A percentile compares a stretch with the other conserved stretches of the same genome.
phyloP scores from a whole-genome alignment of 1,140 invertebrate species.

The Drosophila takahashii region DNA sequence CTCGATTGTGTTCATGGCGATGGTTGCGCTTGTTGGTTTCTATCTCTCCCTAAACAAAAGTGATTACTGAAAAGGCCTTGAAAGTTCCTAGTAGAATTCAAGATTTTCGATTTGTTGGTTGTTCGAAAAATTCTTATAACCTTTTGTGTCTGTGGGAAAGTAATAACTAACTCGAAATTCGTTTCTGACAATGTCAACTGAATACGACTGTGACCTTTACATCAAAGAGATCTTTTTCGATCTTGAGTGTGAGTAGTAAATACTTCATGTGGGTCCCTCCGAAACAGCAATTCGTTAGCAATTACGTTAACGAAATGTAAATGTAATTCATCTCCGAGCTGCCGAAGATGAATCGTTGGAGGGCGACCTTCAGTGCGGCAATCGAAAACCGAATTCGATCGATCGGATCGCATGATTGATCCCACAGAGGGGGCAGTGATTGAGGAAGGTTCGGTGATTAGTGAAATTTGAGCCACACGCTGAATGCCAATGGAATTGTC shows the following conservation, averaged over 20 bases:
- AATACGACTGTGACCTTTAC: conserved; percentile 29
- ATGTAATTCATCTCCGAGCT: conserved; percentile 71
- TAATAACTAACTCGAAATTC: conserved; percentile 25
- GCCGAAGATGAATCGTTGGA: conserved; percentile 47
- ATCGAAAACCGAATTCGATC: conserved; percentile 47
- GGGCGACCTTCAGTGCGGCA: conserved; percentile 58
- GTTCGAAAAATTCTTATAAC: conserved; percentile 22
- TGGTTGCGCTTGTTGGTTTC: background rate
- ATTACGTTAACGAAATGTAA: conserved; percentile 70
- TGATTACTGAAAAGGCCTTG: conserved; percentile 2
- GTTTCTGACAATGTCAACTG: conserved; percentile 20
- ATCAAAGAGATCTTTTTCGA: conserved; percentile 22
- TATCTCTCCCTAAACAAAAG: conserved; percentile 4
- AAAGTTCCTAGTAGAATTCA: conserved; percentile 7
- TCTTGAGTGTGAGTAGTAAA: conserved; percentile 3
- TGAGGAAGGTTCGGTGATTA: conserved; percentile 56
- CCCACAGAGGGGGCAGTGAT: conserved; percentile 35
- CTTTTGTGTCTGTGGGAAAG: conserved; percentile 26
- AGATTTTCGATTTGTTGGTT: conserved; percentile 28
- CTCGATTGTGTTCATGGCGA: conserved; percentile 23
- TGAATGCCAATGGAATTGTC: conserved; percentile 77
- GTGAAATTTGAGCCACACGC: conserved; percentile 68
- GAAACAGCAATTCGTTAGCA: conserved; percentile 48
- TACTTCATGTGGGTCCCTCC: conserved; percentile 27
- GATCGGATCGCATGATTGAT: conserved; percentile 43